Evolutionary conservation across 1,140 invertebrate species (phyloP).

Genomic region (Centruroides vittatus): DNA sequence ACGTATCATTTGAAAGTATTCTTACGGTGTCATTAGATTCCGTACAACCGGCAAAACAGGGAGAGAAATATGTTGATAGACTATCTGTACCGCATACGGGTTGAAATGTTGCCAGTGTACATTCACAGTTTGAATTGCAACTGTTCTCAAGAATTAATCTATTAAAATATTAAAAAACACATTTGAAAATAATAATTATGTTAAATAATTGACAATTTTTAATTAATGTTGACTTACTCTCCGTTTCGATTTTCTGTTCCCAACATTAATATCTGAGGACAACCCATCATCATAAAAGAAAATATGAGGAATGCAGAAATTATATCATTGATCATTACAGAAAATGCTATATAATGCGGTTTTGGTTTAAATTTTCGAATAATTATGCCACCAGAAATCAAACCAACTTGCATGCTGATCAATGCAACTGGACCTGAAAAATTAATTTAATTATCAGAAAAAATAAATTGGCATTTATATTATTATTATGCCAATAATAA

Average conservation of each 20-base stretch:
- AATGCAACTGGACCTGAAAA: slow-evolving; percentile 38
- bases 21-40: background rate
- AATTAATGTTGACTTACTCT: no score
- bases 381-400: slow-evolving; percentile 48
- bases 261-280: slow-evolving; percentile 25
- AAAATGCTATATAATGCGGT: slow-evolving; percentile 48
- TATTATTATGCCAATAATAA: background rate
- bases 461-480: background rate
- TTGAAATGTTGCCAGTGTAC: slow-evolving; percentile 6
- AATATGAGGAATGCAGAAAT: slow-evolving; percentile 16
- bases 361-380: slow-evolving; percentile 52
- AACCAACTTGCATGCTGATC: slow-evolving; percentile 50
- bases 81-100: slow-evolving; percentile 59
- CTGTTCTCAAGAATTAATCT: background rate
- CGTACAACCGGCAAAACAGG: slow-evolving; percentile 70
- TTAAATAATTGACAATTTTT: background rate
- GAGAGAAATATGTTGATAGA: slow-evolving; percentile 60
- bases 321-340: slow-evolving; percentile 28
- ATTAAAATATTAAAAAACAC: no score
- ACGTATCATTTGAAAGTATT: background rate
- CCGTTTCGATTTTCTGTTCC: background rate
- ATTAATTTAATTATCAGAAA: background rate
- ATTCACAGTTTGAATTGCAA: slow-evolving; percentile 3
- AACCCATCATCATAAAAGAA: slow-evolving; percentile 50
- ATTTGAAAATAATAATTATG: background rate